Conservation (phyloP, 2,888 invertebrate genomes). For the Clitarchus hookeri region DNA sequence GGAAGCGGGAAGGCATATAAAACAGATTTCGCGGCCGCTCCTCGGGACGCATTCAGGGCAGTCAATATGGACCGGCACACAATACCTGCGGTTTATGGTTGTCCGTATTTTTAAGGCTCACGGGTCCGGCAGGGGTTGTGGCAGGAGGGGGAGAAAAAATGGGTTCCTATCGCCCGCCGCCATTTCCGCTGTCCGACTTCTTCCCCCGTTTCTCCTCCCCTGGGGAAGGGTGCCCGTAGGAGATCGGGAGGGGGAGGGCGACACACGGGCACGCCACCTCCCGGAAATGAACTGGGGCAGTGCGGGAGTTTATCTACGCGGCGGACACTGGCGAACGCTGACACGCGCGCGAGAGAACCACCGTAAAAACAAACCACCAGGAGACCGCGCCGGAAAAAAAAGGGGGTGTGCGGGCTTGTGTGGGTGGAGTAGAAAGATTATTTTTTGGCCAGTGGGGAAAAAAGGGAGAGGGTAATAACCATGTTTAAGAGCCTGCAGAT, state of each 20-base stretch:
- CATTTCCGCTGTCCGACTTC: constrained; percentile 7
- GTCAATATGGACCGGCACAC: constrained; percentile 7
- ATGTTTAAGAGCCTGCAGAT: constrained; percentile 9
- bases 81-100: not conserved
- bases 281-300: not conserved
- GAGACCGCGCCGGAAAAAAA: not conserved
- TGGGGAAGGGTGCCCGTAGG: too few relatives aligned
- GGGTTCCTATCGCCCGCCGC: constrained; percentile 7
- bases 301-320: not conserved
- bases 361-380: not conserved
- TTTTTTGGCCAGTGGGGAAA: not conserved
- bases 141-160: not conserved
- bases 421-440: not conserved
- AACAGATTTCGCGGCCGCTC: not conserved
- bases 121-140: not conserved
- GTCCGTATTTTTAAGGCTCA: not conserved
- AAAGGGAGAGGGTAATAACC: not conserved
- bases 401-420: too few relatives aligned
- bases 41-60: not conserved
- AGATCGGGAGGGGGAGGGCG: not conserved
- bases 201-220: not conserved
- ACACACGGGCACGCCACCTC: not conserved
- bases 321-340: not conserved
- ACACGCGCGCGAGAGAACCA: not conserved
- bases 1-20: not conserved